Conservation (phyloP, 2,113 vertebrate species). For the Cromileptes altivelis region DNA sequence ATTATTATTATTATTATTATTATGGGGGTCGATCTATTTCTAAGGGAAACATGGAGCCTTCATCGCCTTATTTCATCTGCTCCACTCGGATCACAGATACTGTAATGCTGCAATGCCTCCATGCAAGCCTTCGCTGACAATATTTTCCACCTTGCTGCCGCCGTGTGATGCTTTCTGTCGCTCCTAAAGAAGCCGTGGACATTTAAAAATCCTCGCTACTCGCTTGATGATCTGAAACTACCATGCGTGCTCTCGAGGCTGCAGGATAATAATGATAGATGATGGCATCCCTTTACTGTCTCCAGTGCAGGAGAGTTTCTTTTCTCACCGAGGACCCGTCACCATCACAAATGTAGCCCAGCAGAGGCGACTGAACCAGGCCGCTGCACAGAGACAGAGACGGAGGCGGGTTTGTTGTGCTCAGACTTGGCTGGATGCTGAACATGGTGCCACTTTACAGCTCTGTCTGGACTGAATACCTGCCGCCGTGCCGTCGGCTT, state of each 20-base stretch:
- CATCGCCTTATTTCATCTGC: conserved; percentile 44
- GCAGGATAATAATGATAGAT: conserved; percentile 64
- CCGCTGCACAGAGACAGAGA: conserved; percentile 59
- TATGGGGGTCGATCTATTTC: not conserved
- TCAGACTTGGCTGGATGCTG: conserved; percentile 65
- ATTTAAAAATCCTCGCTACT: conserved; percentile 34
- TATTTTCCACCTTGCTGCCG: conserved; percentile 28
- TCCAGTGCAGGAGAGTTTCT: conserved; percentile 33
- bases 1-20: conserved; percentile 28
- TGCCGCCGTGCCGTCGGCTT: conserved; percentile 34
- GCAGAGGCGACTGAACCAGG: conserved; percentile 62
- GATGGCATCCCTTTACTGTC: conserved; percentile 39
- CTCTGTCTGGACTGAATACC: conserved; percentile 53
- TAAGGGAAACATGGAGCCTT: conserved; percentile 55
- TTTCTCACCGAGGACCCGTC: conserved; percentile 20
- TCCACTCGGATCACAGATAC: conserved; percentile 42
- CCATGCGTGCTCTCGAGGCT: conserved; percentile 16
- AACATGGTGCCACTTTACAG: conserved; percentile 59
- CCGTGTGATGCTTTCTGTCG: conserved; percentile 15
- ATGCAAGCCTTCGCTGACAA: conserved; percentile 41
- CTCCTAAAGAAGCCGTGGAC: conserved; percentile 37
- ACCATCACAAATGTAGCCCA: conserved; percentile 58
- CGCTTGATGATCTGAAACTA: conserved; percentile 16
- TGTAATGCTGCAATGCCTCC: conserved; percentile 45
- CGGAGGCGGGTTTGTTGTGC: conserved; percentile 64